Evolutionary conservation across 1,140 invertebrate species (phyloP).

Genomic region (Meloidogyne exigua): DNA sequence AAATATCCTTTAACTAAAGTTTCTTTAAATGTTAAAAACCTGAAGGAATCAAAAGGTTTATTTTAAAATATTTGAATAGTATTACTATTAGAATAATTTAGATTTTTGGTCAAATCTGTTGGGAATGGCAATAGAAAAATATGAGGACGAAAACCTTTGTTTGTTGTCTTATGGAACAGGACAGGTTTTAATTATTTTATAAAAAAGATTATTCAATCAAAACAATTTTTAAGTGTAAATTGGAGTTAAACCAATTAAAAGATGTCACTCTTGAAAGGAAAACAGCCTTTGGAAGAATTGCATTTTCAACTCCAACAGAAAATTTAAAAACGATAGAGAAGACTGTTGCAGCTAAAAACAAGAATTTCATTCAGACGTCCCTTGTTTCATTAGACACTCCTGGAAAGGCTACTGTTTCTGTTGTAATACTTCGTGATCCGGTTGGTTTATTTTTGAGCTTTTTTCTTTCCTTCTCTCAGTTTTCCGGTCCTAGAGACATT

Average conservation of each 20-base stretch:
- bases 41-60: slow-evolving; percentile 72
- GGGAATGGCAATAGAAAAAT: slow-evolving; percentile 45
- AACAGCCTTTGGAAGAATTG: slow-evolving; percentile 83
- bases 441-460: slow-evolving; percentile 64
- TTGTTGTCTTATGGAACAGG: slow-evolving; percentile 43
- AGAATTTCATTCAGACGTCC: slow-evolving; percentile 78
- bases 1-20: slow-evolving; percentile 80
- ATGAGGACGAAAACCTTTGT: slow-evolving; percentile 23
- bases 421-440: slow-evolving; percentile 91
- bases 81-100: background rate
- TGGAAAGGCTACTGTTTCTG: slow-evolving; percentile 89
- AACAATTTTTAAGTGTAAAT: slow-evolving; percentile 42
- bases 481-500: too few species aligned
- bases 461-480: too few species aligned
- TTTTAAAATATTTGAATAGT: background rate
- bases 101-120: slow-evolving; percentile 55
- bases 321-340: slow-evolving; percentile 74
- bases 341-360: slow-evolving; percentile 73
- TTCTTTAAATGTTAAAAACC: slow-evolving; percentile 75
- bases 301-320: slow-evolving; percentile 41
- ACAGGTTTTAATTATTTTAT: slow-evolving; percentile 30
- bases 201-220: background rate
- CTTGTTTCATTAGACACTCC: slow-evolving; percentile 87
- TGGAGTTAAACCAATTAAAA: slow-evolving; percentile 42
- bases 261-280: slow-evolving; percentile 74